These are phyloP conservation scores for Drosophila biarmipes DNA, from an alignment of 1,140 invertebrate species.

Conservation along the genomic window DNA sequence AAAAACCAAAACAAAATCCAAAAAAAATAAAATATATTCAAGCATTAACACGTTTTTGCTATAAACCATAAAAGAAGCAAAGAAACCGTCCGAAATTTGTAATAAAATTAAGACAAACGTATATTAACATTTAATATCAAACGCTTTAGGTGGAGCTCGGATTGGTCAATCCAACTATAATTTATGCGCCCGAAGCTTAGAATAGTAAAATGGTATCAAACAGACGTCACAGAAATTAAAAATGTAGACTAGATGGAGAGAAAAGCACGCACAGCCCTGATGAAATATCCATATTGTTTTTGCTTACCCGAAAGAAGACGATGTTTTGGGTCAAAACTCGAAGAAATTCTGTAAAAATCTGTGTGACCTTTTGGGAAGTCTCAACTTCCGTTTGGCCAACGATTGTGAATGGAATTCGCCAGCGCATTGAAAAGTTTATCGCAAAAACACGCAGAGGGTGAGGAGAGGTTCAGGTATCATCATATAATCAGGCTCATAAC, in stretches of 20 bases:
- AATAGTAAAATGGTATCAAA: constrained; percentile 8
- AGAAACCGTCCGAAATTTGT: background rate
- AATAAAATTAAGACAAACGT: constrained; percentile 19
- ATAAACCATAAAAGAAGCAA: constrained; percentile 37
- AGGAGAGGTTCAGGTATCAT: constrained; percentile 43
- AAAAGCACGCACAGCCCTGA: constrained; percentile 16
- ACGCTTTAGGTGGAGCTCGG: constrained; percentile 2
- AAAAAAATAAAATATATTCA: constrained; percentile 38
- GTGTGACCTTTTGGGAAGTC: constrained; percentile 39
- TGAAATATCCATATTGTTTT: constrained; percentile 1
- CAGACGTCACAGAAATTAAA: constrained; percentile 6
- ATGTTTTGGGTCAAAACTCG: constrained; percentile 6
- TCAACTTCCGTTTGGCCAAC: constrained; percentile 40
- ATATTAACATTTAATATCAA: constrained; percentile 16
- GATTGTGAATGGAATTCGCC: constrained; percentile 56
- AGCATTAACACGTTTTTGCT: constrained; percentile 46
- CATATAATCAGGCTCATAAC: constrained; percentile 54
- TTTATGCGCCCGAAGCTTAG: constrained; percentile 22
- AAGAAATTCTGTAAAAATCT: constrained; percentile 16
- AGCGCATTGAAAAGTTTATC: constrained; percentile 38
- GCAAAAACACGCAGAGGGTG: constrained; percentile 34
- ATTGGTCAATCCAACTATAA: constrained; percentile 16
- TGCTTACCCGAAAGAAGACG: background rate
- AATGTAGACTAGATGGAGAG: constrained; percentile 8
- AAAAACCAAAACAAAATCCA: constrained; percentile 25